Conservation (phyloP, 2,113 vertebrate species). For the Prochilodus magdalenae region DNA sequence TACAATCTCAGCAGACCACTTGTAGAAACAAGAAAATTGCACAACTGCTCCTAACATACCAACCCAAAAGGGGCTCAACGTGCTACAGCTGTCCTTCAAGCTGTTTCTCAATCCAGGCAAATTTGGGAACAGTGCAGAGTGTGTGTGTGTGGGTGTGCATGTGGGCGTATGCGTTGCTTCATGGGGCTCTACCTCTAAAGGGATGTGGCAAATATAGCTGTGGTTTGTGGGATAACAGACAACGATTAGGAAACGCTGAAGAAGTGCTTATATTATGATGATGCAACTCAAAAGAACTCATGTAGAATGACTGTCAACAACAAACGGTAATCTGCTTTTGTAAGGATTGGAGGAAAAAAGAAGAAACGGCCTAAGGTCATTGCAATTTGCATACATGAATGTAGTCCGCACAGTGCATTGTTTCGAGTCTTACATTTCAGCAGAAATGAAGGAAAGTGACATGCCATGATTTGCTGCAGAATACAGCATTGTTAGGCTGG, state of each 20-base stretch:
- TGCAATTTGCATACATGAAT: background rate
- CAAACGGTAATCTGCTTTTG: background rate
- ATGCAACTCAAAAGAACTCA: conserved; percentile 37
- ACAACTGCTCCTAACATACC: background rate
- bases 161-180: conserved; percentile 34
- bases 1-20: background rate
- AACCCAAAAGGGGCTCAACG: background rate
- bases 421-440: background rate
- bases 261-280: conserved; percentile 18
- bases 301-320: conserved; percentile 16
- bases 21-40: conserved; percentile 1
- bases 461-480: background rate
- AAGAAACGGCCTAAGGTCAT: background rate
- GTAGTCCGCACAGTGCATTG: background rate
- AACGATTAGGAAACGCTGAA: conserved; percentile 38
- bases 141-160: conserved; percentile 25
- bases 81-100: background rate
- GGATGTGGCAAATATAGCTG: conserved; percentile 51
- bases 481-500: background rate
- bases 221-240: conserved; percentile 58
- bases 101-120: conserved; percentile 3
- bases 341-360: background rate
- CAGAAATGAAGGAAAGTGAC: background rate
- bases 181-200: conserved; percentile 19
- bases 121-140: conserved; percentile 15